Base-by-base conservation (phyloP, 2,888 invertebrate genomes). In the Trichopria drosophilae region DNA sequence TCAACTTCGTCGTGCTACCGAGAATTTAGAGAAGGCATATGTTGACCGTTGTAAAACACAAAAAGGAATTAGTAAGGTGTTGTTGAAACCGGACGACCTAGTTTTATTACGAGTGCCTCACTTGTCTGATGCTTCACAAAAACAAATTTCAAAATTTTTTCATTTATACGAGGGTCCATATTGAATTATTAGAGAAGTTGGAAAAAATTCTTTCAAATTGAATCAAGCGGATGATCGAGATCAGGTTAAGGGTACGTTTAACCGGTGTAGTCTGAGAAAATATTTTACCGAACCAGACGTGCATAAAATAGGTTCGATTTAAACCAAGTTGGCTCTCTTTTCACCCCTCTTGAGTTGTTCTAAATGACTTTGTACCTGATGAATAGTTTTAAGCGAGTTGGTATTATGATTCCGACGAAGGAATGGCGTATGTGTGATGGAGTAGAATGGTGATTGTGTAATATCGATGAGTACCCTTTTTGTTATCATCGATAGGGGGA, bases 121-220 rank as follows among this genome's bases (percentile, higher is more conserved):
- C 20, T 10, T 37, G 19, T 37, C 37, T 3, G 20, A 37, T 20
- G 18, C 37, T 10, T n/a, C 10, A 6, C 10, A 37, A 20, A 13
- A 23, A 5, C 9, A 22, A 7, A 37, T 19, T 6, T 7, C 9
- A 12, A 37, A 37, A 20, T 37, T 37, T 37, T 37, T 37, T 37
- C 37, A 37, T 13, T 7, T 37, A 5, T 37, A 19, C n/a, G 37
- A 37, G 6, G 37, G 37, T 4, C 37, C 37, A 4, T 37, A 20
- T 37, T 5, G 19, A 10, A 37, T 37, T 3, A 20, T 22, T 22
- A 16, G 13, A 37, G 7, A n/a, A 6, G 6, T 37, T 3, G 23
- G 23, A 6, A 7, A 18, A 6, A 37, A 37, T 37, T n/a, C 37
- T 4, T 37, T 5, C 12, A 9, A 19, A 4, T 19, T 37, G 37